Conservation (phyloP, 2,888 invertebrate genomes). For the Pogonocherus hispidulus region DNA sequence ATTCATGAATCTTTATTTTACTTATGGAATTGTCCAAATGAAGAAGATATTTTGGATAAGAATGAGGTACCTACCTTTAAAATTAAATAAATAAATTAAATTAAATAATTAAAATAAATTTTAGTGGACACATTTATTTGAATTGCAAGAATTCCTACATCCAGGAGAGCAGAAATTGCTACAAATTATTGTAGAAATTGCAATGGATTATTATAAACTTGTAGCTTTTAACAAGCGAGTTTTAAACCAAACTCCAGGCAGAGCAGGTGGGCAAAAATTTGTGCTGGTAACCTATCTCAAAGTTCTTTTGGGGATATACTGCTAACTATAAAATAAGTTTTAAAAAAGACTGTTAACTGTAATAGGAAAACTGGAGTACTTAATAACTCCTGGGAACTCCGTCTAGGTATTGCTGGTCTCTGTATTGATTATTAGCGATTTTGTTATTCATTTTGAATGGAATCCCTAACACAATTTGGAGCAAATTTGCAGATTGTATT, state of each 20-base stretch:
- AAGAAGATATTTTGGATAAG: slow-evolving; percentile 39
- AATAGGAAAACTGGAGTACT: no score
- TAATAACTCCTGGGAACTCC: no score
- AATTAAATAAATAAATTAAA: slow-evolving; percentile 4
- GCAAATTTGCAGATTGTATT: no score
- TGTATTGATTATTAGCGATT: no score
- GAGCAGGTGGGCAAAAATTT: slow-evolving; percentile 24
- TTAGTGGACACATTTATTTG: slow-evolving; percentile 61
- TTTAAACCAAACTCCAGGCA: slow-evolving; percentile 42
- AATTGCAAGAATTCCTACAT: slow-evolving; percentile 72
- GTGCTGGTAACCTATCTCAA: neutral
- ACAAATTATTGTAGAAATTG: slow-evolving; percentile 75
- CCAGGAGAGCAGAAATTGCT: slow-evolving; percentile 75
- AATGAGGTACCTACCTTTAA: slow-evolving; percentile 50
- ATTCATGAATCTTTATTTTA: slow-evolving; percentile 78
- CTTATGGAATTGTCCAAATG: slow-evolving; percentile 73
- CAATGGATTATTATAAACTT: slow-evolving; percentile 76
- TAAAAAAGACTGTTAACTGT: no score
- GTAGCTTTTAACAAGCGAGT: slow-evolving; percentile 73
- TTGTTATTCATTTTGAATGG: no score
- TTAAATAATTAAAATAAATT: slow-evolving; percentile 25
- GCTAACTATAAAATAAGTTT: no score
- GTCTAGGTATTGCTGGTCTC: no score
- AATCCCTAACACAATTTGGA: no score
- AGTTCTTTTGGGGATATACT: no score